Evolutionary conservation across 2,113 vertebrate genomes (phyloP).

Genomic region (Blennius ocellaris): DNA sequence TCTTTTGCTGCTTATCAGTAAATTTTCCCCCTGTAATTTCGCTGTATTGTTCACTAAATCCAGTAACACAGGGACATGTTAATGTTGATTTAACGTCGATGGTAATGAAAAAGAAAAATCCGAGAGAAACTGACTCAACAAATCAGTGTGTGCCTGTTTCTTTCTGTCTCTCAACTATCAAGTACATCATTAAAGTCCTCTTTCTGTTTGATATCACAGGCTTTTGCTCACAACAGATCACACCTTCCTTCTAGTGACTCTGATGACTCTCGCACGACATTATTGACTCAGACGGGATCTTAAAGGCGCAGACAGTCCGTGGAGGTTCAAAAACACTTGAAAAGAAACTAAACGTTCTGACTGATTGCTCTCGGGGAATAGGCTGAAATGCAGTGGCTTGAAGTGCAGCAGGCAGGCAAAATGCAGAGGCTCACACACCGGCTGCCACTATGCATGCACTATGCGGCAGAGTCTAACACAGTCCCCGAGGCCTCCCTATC

Average conservation of each 20-base stretch:
- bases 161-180: background rate
- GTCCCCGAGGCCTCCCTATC: slow-evolving; percentile 58
- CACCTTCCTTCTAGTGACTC: slow-evolving; percentile 1
- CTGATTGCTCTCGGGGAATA: background rate
- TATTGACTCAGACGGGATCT: slow-evolving; percentile 8
- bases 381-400: slow-evolving; percentile 9
- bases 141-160: background rate
- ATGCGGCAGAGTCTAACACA: slow-evolving; percentile 28
- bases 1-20: too few relatives aligned
- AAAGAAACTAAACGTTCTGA: slow-evolving; percentile 6
- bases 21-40: too few relatives aligned
- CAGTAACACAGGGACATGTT: background rate
- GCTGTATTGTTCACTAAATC: background rate
- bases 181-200: slow-evolving; percentile 10
- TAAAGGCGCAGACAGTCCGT: slow-evolving; percentile 11
- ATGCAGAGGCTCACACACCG: background rate
- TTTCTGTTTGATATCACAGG: slow-evolving; percentile 7
- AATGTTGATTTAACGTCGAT: slow-evolving; percentile 12
- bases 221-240: slow-evolving; percentile 13
- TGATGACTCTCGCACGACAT: slow-evolving; percentile 17
- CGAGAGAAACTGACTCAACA: background rate
- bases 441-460: slow-evolving; percentile 42
- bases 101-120: slow-evolving; percentile 2
- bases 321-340: background rate
- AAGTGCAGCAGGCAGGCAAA: slow-evolving; percentile 24